phyloP scores from a whole-genome alignment of 1,140 invertebrate genomes.

The Apocrypta bakeri region DNA sequence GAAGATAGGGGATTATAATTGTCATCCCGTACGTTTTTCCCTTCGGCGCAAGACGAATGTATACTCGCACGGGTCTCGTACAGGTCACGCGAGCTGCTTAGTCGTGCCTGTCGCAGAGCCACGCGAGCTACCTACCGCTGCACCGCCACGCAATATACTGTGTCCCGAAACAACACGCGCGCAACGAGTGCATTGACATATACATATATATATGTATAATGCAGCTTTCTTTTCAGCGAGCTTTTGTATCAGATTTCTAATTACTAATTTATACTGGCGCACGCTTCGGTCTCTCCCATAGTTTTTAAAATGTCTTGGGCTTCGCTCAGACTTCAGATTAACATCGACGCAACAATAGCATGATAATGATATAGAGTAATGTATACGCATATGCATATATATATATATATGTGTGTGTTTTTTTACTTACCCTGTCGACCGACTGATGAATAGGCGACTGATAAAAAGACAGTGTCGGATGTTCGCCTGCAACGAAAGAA shows the following conservation, averaged over 20 bases:
- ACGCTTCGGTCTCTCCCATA: not conserved
- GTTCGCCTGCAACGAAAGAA: slow-evolving; percentile 66
- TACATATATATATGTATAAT: no score
- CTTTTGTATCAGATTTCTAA: slow-evolving; percentile 72
- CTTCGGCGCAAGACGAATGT: slow-evolving; percentile 19
- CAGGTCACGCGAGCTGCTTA: slow-evolving; percentile 68
- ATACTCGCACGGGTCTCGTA: slow-evolving; percentile 49
- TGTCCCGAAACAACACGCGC: slow-evolving; percentile 17
- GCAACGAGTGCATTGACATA: not conserved
- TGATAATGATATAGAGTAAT: no score
- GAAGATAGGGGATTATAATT: slow-evolving; percentile 67
- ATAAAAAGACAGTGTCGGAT: slow-evolving; percentile 45
- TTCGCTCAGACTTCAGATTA: slow-evolving; percentile 34
- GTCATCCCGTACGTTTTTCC: slow-evolving; percentile 71
- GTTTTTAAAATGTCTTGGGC: not conserved
- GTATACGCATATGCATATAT: not conserved
- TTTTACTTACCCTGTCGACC: slow-evolving; percentile 13
- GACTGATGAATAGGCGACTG: slow-evolving; percentile 40
- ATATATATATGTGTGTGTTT: no score
- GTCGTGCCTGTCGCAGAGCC: slow-evolving; percentile 73
- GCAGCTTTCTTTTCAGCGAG: not conserved
- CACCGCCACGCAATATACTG: slow-evolving; percentile 70
- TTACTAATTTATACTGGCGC: slow-evolving; percentile 70
- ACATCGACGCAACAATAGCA: no score
- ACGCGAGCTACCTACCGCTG: slow-evolving; percentile 67